Percentiles rank a stretch among this genome's conserved stretches.
Conservation (phyloP, 2,113 vertebrate species). For the Taxidea taxus region DNA sequence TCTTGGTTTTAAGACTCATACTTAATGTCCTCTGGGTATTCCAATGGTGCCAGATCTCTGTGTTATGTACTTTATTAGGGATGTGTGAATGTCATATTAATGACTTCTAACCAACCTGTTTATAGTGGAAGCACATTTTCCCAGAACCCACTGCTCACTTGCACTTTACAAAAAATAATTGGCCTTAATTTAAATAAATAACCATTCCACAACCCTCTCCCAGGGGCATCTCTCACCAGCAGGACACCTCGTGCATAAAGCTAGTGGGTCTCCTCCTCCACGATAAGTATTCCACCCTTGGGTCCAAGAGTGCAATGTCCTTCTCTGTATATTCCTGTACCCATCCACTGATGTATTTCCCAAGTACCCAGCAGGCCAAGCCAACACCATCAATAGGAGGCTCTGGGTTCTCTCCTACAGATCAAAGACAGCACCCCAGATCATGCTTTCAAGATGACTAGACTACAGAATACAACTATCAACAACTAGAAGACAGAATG, state of each 20-base stretch:
- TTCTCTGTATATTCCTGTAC: neutral
- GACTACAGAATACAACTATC: neutral
- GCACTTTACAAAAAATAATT: conserved; percentile 41
- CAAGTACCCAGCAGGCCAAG: neutral
- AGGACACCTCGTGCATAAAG: neutral
- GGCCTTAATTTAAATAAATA: conserved; percentile 43
- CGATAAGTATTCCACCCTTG: neutral
- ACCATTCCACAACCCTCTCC: neutral
- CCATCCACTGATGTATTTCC: neutral
- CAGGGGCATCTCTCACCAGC: neutral
- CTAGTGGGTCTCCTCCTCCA: neutral
- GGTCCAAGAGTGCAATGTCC: too few species aligned
- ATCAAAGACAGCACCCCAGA: neutral
- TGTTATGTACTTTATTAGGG: conserved; percentile 85
- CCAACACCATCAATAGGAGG: neutral
- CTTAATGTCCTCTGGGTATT: conserved; percentile 87
- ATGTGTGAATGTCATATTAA: conserved; percentile 85
- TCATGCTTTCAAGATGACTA: neutral
- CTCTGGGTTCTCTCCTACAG: neutral
- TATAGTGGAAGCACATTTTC: conserved; percentile 80
- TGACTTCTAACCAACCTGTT: conserved; percentile 84
- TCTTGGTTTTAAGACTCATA: conserved; percentile 92
- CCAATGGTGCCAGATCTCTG: conserved; percentile 81
- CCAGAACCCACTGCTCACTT: conserved; percentile 75
- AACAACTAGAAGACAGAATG: rapidly evolving